Conservation (phyloP, 2,888 invertebrate species). For the Erebia epiphron region DNA sequence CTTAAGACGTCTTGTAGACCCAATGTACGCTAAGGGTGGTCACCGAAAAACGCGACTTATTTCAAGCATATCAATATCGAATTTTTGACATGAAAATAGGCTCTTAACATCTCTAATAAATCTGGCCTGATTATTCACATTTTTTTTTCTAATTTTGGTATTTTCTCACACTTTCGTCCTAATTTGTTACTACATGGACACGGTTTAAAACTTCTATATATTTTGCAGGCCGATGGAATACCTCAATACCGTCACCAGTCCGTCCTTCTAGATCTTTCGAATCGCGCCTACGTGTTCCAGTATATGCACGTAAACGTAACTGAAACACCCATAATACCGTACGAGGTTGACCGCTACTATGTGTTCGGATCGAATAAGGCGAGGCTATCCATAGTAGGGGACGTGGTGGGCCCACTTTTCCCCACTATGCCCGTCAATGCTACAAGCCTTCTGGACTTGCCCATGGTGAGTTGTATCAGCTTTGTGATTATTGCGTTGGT, state of each 20-base stretch:
- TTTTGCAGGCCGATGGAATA: slow-evolving; percentile 90
- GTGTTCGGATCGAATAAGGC: slow-evolving; percentile 96
- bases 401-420: slow-evolving; percentile 96
- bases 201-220: neutral
- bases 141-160: no score
- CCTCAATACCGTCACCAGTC: slow-evolving; percentile 97
- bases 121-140: no score
- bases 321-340: slow-evolving; percentile 95
- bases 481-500: neutral
- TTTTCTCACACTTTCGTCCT: no score
- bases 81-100: no score
- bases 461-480: slow-evolving; percentile 83
- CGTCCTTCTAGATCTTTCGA: slow-evolving; percentile 94
- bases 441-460: slow-evolving; percentile 89
- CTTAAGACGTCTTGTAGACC: no score
- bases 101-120: no score
- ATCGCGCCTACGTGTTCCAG: slow-evolving; percentile 94
- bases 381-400: slow-evolving; percentile 91
- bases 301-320: slow-evolving; percentile 98
- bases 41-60: no score
- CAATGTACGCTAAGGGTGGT: no score
- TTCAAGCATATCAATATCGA: no score
- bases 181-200: neutral
- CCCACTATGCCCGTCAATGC: slow-evolving; percentile 96
- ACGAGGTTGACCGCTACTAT: slow-evolving; percentile 93